Percentiles rank a stretch among this genome's conserved stretches.
Evolutionary conservation across 2,888 invertebrate species (phyloP).

Genomic region (Ophioninae sp.): DNA sequence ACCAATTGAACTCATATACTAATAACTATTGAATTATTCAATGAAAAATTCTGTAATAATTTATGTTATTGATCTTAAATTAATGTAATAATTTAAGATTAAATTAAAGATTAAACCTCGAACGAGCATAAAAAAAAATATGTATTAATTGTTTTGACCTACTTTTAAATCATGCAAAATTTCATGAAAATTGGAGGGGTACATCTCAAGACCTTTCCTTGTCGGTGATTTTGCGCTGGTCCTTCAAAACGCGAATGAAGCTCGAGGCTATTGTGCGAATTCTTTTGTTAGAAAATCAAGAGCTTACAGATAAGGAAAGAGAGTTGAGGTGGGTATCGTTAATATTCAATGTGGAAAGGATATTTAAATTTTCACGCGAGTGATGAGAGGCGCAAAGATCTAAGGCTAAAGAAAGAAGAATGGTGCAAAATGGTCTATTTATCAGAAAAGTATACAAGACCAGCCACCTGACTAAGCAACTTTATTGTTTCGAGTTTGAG

Average conservation of each 20-base stretch:
- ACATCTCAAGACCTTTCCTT: background rate
- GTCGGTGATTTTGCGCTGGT: background rate
- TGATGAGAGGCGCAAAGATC: background rate
- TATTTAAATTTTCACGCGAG: slow-evolving; percentile 36
- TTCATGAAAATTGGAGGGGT: slow-evolving; percentile 21
- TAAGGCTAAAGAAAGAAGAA: background rate
- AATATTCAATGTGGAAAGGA: slow-evolving; percentile 29
- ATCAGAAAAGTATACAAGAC: background rate
- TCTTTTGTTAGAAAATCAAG: slow-evolving; percentile 54
- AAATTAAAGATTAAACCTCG: too few relatives aligned
- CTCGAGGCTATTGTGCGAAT: slow-evolving; percentile 36
- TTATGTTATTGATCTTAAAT: too few relatives aligned
- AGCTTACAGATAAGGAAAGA: slow-evolving; percentile 23
- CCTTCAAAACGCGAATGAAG: slow-evolving; percentile 27
- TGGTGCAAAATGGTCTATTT: background rate
- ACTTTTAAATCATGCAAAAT: too few relatives aligned
- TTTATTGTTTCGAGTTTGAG: too few relatives aligned
- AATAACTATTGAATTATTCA: too few relatives aligned
- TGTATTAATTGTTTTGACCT: too few relatives aligned
- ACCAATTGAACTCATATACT: too few relatives aligned
- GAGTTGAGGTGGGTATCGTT: slow-evolving; percentile 1
- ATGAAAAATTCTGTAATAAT: too few relatives aligned
- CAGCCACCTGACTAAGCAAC: background rate
- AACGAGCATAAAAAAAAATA: too few relatives aligned
- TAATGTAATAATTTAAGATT: too few relatives aligned